Conservation (phyloP, 2,113 vertebrate genomes). For the Nannospalax galili region DNA sequence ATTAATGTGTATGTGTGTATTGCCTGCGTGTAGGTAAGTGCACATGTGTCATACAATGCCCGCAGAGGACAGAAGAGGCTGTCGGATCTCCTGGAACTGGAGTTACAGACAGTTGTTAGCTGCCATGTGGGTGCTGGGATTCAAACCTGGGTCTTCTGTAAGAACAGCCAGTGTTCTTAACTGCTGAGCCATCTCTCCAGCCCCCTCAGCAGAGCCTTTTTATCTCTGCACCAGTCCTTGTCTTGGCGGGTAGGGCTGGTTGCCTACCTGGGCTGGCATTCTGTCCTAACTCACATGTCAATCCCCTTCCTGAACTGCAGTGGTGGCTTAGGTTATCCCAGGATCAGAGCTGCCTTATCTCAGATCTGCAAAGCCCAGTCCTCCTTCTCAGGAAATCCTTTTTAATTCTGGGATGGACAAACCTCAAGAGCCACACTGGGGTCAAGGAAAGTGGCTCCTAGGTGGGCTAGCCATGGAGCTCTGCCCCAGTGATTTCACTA, state of each 20-base stretch:
- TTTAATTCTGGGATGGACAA: slow-evolving; percentile 3
- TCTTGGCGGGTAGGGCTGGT: neutral
- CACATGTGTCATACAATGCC: too few relatives aligned
- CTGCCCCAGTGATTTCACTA: neutral
- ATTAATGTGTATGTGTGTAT: too few relatives aligned
- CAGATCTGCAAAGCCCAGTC: slow-evolving; percentile 31
- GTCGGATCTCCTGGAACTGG: too few relatives aligned
- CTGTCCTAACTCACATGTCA: neutral
- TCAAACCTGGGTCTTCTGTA: too few relatives aligned
- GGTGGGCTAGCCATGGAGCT: too few relatives aligned
- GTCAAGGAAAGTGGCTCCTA: neutral
- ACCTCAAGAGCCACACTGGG: neutral
- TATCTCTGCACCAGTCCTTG: neutral
- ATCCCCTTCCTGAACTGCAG: neutral
- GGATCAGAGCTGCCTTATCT: slow-evolving; percentile 63
- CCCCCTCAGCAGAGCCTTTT: neutral
- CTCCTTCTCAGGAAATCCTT: slow-evolving; percentile 55
- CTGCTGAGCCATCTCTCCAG: too few relatives aligned
- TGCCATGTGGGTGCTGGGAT: too few relatives aligned
- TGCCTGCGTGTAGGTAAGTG: too few relatives aligned
- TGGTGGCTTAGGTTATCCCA: slow-evolving; percentile 60
- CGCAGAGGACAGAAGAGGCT: too few relatives aligned
- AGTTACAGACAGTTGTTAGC: too few relatives aligned
- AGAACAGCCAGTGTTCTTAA: too few relatives aligned
- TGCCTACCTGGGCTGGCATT: neutral